phyloP scores from a whole-genome alignment of 2,888 invertebrate genomes.

The Caenorhabditis afra region DNA sequence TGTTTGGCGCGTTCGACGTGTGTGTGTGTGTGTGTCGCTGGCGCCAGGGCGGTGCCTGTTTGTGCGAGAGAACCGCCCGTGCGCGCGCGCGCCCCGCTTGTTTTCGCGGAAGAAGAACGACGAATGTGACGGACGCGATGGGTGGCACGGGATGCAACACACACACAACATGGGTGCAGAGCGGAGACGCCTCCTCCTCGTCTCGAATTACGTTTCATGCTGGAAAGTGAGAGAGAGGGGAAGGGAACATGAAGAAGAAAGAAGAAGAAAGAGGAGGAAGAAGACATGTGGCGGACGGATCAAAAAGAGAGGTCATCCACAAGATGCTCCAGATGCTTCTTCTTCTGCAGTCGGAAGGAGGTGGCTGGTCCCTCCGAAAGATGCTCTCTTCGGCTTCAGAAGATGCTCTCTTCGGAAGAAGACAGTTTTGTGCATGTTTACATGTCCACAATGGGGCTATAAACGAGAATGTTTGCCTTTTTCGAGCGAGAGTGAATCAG shows the following conservation, averaged over 20 bases:
- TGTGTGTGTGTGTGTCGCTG: constrained; percentile 18
- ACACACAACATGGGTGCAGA: constrained; percentile 9
- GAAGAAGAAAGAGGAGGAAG: background rate
- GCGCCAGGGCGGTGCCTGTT: constrained; percentile 19
- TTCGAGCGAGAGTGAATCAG: too few species aligned
- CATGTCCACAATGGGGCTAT: too few species aligned
- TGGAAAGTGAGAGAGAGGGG: background rate
- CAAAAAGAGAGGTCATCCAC: constrained; percentile 18
- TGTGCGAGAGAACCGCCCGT: background rate
- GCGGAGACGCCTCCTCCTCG: constrained; percentile 8
- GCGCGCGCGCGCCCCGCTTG: background rate
- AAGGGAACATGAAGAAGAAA: constrained; percentile 12
- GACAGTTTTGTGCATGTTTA: too few species aligned
- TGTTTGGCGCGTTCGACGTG: constrained; percentile 14
- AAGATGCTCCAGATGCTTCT: constrained; percentile 7
- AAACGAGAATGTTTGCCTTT: too few species aligned
- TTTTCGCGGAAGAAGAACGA: constrained; percentile 17
- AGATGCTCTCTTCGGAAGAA: too few species aligned
- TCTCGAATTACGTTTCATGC: constrained; percentile 52
- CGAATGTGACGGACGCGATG: constrained; percentile 6
- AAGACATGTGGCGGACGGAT: constrained; percentile 29
- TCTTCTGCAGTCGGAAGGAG: too few species aligned
- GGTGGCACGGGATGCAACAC: constrained; percentile 28
- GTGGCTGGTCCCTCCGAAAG: too few species aligned
- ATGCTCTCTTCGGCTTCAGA: too few species aligned